phyloP scores from a whole-genome alignment of 2,797 vertebrate species.

The Chrosomus eos region DNA sequence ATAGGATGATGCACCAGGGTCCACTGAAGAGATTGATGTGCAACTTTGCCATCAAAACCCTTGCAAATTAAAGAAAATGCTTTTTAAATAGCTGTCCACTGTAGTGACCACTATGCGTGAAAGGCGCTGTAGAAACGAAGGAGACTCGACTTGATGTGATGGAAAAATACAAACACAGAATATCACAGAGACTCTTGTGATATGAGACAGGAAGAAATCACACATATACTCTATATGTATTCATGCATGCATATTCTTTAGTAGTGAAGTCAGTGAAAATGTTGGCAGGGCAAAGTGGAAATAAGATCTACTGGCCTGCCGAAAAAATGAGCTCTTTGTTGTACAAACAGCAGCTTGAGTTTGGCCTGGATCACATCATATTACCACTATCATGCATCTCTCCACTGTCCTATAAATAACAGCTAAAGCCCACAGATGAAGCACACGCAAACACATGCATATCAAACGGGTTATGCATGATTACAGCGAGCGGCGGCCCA shows the following conservation, averaged over 20 bases:
- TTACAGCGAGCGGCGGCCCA: conserved; percentile 65
- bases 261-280: neutral
- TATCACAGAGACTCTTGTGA: neutral
- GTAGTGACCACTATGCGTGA: too few relatives aligned
- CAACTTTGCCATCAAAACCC: too few relatives aligned
- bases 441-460: neutral
- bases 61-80: too few relatives aligned
- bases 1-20: too few relatives aligned
- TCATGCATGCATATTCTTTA: too few relatives aligned
- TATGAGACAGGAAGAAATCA: neutral
- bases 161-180: neutral
- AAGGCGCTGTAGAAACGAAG: too few relatives aligned
- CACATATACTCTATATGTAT: neutral
- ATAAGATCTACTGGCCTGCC: neutral
- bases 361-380: neutral
- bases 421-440: neutral
- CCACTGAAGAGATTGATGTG: too few relatives aligned
- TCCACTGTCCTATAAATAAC: neutral
- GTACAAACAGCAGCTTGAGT: neutral
- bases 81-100: too few relatives aligned
- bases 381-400: neutral
- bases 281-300: too few relatives aligned
- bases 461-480: conserved; percentile 59
- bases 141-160: neutral
- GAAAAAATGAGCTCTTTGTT: neutral